These are phyloP conservation scores for Scaptomyza flava DNA, from an alignment of 2,888 invertebrate species.

Conservation along the genomic window DNA sequence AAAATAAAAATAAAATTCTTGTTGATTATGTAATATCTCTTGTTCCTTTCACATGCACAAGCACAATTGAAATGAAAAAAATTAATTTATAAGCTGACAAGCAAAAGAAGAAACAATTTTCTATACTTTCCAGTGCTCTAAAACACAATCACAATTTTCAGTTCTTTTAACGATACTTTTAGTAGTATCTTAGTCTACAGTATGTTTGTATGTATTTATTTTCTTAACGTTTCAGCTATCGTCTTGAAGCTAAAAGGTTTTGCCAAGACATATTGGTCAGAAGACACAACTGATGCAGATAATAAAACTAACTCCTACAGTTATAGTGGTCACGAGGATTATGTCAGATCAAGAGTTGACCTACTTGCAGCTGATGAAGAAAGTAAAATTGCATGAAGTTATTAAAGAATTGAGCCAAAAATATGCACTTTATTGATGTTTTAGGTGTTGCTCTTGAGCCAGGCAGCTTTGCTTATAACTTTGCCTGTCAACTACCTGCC, in stretches of 20 bases:
- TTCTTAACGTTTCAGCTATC: constrained; percentile 37
- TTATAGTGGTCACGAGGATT: constrained; percentile 58
- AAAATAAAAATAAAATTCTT: no score
- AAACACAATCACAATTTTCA: background rate
- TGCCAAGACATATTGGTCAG: constrained; percentile 53
- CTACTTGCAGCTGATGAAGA: constrained; percentile 29
- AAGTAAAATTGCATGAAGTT: constrained; percentile 1
- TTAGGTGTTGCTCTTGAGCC: constrained; percentile 79
- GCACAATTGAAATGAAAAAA: background rate
- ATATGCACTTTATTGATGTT: background rate
- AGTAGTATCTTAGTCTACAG: background rate
- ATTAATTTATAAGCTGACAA: background rate
- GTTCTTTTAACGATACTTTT: background rate
- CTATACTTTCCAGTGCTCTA: background rate
- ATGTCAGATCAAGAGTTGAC: constrained; percentile 52
- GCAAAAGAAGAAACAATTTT: background rate
- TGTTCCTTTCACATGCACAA: background rate
- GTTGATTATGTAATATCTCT: background rate
- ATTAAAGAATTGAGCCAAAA: background rate
- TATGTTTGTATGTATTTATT: background rate
- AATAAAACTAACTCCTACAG: constrained; percentile 24
- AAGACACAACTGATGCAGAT: constrained; percentile 18
- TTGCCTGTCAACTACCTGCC: constrained; percentile 85
- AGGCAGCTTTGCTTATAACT: constrained; percentile 85
- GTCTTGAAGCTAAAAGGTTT: constrained; percentile 57